Conservation (phyloP, 2,113 vertebrate species). For the Scopus umbretta region DNA sequence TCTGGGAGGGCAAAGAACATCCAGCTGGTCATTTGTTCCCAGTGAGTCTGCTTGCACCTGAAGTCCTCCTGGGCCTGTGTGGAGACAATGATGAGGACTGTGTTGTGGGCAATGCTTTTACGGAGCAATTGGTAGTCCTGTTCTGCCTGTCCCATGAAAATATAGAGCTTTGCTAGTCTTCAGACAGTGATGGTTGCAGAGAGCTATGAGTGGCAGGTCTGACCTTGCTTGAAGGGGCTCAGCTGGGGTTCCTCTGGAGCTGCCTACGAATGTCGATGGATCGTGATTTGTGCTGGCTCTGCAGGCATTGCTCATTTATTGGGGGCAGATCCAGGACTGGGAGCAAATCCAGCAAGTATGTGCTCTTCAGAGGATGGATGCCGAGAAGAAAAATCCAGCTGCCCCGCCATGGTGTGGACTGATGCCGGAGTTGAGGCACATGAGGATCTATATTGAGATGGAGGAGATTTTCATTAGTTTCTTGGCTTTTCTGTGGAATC, state of each 20-base stretch:
- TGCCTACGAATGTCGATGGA: fast-evolving
- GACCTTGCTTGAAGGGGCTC: neutral
- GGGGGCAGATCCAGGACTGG: neutral
- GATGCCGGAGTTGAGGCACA: neutral
- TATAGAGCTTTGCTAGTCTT: neutral
- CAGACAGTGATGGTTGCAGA: neutral
- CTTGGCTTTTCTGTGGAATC: neutral
- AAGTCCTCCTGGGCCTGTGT: neutral
- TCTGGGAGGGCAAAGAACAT: neutral
- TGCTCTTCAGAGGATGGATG: neutral
- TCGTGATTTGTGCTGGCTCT: neutral
- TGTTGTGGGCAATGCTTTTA: neutral
- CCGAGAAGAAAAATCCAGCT: neutral
- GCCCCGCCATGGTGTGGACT: neutral
- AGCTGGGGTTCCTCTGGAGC: neutral
- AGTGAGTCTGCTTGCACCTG: neutral
- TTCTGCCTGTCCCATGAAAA: neutral
- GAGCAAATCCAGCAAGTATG: neutral
- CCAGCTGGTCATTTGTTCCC: neutral
- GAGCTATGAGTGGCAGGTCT: neutral
- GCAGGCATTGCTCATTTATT: neutral
- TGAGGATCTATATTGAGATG: neutral
- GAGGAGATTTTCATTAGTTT: conserved; percentile 2
- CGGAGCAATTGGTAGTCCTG: neutral
- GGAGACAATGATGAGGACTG: neutral